Conservation (phyloP, 2,113 vertebrate genomes). For the Chaetorhynchus papuensis region DNA sequence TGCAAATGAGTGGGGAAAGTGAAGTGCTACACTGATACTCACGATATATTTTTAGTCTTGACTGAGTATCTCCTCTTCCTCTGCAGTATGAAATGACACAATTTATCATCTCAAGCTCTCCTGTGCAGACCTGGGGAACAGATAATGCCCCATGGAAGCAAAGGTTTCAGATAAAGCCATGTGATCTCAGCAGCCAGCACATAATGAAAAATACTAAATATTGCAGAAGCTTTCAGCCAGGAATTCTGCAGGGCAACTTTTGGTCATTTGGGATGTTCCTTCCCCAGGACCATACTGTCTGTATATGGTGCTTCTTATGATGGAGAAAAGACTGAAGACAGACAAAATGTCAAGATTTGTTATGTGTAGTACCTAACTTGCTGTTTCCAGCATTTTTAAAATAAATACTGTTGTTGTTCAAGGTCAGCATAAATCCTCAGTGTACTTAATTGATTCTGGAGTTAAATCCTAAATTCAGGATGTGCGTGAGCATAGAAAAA, state of each 20-base stretch:
- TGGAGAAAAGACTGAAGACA: neutral
- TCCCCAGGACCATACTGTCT: neutral
- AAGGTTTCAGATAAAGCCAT: neutral
- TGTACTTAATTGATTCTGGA: neutral
- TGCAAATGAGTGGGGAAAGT: neutral
- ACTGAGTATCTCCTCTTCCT: neutral
- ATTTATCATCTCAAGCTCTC: neutral
- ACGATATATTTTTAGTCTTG: neutral
- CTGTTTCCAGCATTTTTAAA: neutral
- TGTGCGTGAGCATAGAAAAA: neutral
- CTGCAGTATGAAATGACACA: neutral
- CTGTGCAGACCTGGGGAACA: neutral
- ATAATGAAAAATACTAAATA: neutral
- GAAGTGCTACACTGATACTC: neutral
- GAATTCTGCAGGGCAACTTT: neutral
- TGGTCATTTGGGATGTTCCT: neutral
- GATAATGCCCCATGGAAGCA: neutral
- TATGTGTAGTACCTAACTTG: neutral
- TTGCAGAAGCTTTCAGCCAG: neutral
- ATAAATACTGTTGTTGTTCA: neutral
- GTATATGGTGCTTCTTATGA: neutral
- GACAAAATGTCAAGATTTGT: neutral
- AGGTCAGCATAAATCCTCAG: neutral
- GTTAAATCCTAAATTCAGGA: neutral
- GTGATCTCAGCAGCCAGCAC: neutral